A percentile compares a stretch with the other conserved stretches of the same genome.
These are phyloP conservation scores for Elephantulus edwardii DNA, from an alignment of 2,113 vertebrate species.

Conservation along the genomic window DNA sequence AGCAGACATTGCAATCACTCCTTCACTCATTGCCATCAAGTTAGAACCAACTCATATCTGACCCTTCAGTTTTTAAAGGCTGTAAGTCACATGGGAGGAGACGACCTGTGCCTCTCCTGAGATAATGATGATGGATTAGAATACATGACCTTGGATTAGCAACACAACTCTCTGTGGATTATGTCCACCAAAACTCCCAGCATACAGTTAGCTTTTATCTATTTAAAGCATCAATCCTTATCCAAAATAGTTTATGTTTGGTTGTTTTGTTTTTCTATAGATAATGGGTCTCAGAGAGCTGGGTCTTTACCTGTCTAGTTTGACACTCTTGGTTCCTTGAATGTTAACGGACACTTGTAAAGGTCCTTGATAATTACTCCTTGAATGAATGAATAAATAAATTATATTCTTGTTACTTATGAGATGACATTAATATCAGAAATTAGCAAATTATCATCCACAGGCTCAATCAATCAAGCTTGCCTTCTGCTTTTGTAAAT, in stretches of 20 bases:
- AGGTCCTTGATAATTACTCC: neutral
- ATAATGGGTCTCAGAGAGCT: neutral
- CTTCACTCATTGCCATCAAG: too few relatives aligned
- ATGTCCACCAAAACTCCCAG: too few relatives aligned
- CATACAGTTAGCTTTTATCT: neutral
- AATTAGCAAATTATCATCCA: neutral
- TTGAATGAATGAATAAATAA: neutral
- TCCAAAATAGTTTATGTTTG: neutral
- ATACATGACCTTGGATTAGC: too few relatives aligned
- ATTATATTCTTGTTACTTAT: neutral
- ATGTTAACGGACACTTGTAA: neutral
- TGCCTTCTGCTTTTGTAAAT: constrained; percentile 14
- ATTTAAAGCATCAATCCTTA: neutral
- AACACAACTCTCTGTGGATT: too few relatives aligned
- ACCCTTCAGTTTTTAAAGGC: too few relatives aligned
- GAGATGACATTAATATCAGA: neutral
- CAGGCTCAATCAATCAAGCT: neutral
- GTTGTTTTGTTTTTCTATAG: neutral
- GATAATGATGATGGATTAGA: too few relatives aligned
- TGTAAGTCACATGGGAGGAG: too few relatives aligned
- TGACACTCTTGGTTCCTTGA: neutral
- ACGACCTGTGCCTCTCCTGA: too few relatives aligned
- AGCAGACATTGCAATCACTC: too few relatives aligned
- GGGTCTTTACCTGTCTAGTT: neutral
- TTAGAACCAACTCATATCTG: too few relatives aligned